Evolutionary conservation across 2,113 vertebrate species (phyloP), one percentile per base, ranked within the genome.

Genomic region (Brevimyrus niger): DNA sequence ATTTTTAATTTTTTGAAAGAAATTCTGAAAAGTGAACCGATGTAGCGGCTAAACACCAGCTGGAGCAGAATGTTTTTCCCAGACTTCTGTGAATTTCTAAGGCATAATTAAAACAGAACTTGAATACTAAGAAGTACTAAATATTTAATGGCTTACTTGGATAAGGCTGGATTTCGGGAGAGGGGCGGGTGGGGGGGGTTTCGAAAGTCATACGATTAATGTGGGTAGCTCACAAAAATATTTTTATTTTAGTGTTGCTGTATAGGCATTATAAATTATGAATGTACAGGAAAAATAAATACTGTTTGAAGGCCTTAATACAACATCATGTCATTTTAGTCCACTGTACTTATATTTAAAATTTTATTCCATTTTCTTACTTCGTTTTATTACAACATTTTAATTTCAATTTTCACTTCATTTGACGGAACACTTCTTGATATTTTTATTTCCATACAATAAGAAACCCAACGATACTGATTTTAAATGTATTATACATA

Each of bases 391-490:
- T 82, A 46, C 3, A 0, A 10, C 80, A 83, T 83, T 83, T 83
- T 21, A n/a, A 35, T 23, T 88, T 47, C 0, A 47, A 27, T 88
- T 48, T 82, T 51, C 0, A 35, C 47, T 50, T 51, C 15, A 31
- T 50, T 86, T 47, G 17, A 46, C 1, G 2, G 48, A 50, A 31
- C 55, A 65, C 19, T 7, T 88, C 23, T 47, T 88, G 76, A 47
- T 89, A 58, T 4, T 21, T 90, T 91, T 91, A 13, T 50, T 65
- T 88, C 89, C 17, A 23, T 89, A 47, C n/a, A 44, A 89, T 80
- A 58, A 48, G 87, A 91, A 44, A 23, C 19, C 42, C 90, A 87
- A 90, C 92, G 80, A 73, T n/a, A 61, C 27, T 80, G n/a, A 90
- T 21, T 46, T 90, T 53, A 48, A 84, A 51, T 82, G 11, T 38